Conservation (phyloP, 1,140 invertebrate species). For the Drosophila obscura region DNA sequence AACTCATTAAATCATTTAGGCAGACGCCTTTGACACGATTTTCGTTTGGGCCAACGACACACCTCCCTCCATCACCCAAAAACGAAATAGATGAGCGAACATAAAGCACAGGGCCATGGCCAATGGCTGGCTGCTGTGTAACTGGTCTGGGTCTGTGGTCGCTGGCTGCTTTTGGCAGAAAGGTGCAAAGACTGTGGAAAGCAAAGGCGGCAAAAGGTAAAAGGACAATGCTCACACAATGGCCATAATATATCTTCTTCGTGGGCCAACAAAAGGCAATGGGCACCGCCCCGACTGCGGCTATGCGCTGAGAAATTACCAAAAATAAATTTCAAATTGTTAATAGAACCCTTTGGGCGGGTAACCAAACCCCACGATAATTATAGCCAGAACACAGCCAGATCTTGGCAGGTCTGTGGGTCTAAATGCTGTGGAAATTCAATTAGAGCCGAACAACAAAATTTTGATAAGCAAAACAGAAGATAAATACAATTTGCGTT, state of each 20-base stretch:
- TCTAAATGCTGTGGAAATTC: conserved; percentile 28
- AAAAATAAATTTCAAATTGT: conserved; percentile 64
- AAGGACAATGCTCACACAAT: conserved; percentile 64
- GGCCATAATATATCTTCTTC: conserved; percentile 56
- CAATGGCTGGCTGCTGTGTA: conserved; percentile 25
- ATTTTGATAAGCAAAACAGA: conserved; percentile 36
- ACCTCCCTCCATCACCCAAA: not conserved
- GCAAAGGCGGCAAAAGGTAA: conserved; percentile 48
- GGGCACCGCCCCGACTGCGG: not conserved
- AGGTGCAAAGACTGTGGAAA: conserved; percentile 6
- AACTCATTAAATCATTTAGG: conserved; percentile 76
- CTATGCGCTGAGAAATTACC: conserved; percentile 41
- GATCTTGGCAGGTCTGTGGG: not conserved
- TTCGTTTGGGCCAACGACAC: not conserved
- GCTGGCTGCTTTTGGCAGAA: conserved; percentile 7
- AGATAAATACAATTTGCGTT: conserved; percentile 50
- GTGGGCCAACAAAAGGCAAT: conserved; percentile 42
- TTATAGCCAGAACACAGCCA: conserved; percentile 19
- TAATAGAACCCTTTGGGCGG: conserved; percentile 50
- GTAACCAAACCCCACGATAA: conserved; percentile 14
- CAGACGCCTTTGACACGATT: conserved; percentile 58
- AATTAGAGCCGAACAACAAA: conserved; percentile 39
- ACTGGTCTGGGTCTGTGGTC: conserved; percentile 27
- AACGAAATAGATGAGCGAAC: conserved; percentile 58
- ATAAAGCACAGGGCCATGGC: conserved; percentile 45